phyloP scores from a whole-genome alignment of 2,113 vertebrate genomes.

The Saccopteryx bilineata region DNA sequence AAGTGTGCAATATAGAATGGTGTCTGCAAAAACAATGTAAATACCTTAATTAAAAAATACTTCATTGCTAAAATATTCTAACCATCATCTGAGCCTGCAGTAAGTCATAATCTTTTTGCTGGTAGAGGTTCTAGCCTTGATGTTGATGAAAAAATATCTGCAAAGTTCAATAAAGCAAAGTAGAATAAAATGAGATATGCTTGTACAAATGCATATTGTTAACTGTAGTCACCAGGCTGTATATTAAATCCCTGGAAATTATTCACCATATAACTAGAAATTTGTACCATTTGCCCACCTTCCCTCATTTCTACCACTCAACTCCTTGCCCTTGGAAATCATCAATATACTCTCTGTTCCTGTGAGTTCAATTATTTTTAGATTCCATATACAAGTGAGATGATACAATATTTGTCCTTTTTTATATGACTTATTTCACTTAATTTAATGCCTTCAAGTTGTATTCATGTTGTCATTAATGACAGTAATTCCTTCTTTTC shows the following conservation, averaged over 20 bases:
- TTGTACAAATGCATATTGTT: background rate
- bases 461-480: background rate
- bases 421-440: conserved; percentile 34
- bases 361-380: background rate
- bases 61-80: background rate
- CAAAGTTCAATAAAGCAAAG: background rate
- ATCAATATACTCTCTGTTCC: background rate
- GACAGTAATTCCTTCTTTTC: background rate
- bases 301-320: background rate
- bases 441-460: background rate
- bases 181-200: background rate
- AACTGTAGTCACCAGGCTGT: background rate
- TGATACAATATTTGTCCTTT: background rate
- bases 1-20: background rate
- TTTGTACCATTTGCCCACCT: background rate
- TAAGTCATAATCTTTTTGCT: background rate
- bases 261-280: background rate
- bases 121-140: background rate
- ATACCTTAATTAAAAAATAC: background rate
- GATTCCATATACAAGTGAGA: background rate
- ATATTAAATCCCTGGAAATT: background rate
- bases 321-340: background rate
- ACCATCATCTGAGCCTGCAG: background rate
- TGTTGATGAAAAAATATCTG: background rate
- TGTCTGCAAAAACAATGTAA: background rate